phyloP scores from a whole-genome alignment of 2,113 vertebrate genomes.

The Brienomyrus longianalis region DNA sequence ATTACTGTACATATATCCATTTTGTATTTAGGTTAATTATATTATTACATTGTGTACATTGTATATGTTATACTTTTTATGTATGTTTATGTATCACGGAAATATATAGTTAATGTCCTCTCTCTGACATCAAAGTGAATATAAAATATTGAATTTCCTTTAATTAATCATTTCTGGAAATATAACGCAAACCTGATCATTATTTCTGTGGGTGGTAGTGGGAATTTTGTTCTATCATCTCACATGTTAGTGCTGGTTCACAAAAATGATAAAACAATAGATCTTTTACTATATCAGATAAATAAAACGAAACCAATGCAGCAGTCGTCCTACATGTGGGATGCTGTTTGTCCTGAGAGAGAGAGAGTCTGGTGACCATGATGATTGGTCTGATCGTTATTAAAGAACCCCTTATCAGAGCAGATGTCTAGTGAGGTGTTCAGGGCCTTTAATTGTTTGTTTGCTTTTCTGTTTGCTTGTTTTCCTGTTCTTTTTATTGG shows the following conservation, averaged over 20 bases:
- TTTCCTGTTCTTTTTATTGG: not conserved
- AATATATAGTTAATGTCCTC: not conserved
- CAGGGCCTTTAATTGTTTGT: not conserved
- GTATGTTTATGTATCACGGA: not conserved
- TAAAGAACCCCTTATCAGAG: not conserved
- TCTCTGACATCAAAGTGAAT: not conserved
- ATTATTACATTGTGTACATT: not conserved
- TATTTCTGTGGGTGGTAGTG: not conserved
- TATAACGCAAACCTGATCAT: not conserved
- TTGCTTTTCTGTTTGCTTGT: not conserved
- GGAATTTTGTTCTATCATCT: not conserved
- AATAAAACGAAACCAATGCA: not conserved
- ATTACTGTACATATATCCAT: not conserved
- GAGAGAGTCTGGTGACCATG: not conserved
- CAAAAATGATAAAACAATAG: not conserved
- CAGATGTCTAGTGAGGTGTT: not conserved
- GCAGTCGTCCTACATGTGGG: not conserved
- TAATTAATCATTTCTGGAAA: not conserved
- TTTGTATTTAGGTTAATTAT: not conserved
- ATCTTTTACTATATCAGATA: not conserved
- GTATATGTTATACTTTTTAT: not conserved
- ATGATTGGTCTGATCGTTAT: not conserved
- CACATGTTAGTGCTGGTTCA: not conserved
- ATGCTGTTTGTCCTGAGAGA: not conserved
- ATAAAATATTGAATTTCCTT: not conserved